Evolutionary conservation across 2,888 invertebrate genomes (phyloP).

Genomic region (Ligdia adustata): DNA sequence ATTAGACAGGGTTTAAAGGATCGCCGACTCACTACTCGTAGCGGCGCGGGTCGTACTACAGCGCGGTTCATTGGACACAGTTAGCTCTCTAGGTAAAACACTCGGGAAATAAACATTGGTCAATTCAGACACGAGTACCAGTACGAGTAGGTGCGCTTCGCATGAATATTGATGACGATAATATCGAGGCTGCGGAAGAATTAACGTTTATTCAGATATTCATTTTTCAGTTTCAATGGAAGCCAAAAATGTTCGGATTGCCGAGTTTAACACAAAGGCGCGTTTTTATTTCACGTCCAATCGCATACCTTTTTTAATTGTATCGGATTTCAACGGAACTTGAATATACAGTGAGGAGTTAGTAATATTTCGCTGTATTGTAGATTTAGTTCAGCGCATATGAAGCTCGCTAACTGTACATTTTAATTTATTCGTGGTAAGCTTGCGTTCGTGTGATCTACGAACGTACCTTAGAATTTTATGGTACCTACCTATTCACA

Average conservation of each 20-base stretch:
- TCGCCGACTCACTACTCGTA: neutral
- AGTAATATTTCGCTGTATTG: too few relatives aligned
- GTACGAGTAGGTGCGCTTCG: too few relatives aligned
- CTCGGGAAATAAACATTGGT: neutral
- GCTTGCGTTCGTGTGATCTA: too few relatives aligned
- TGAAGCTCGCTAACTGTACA: too few relatives aligned
- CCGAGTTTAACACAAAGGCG: neutral
- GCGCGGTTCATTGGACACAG: neutral
- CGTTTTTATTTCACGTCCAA: neutral
- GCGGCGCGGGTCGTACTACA: too few relatives aligned
- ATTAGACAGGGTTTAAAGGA: slow-evolving; percentile 9
- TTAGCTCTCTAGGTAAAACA: too few relatives aligned
- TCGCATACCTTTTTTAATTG: neutral
- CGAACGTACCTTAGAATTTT: too few relatives aligned
- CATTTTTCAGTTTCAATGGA: neutral
- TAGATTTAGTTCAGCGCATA: too few relatives aligned
- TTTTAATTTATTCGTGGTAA: too few relatives aligned
- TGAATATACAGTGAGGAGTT: too few relatives aligned
- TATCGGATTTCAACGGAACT: neutral
- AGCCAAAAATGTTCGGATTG: neutral
- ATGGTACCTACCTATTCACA: too few relatives aligned
- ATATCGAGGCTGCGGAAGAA: slow-evolving; percentile 1
- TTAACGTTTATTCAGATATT: slow-evolving; percentile 4
- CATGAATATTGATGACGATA: slow-evolving; percentile 11
- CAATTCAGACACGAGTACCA: too few relatives aligned